Percentiles rank a stretch among this genome's conserved stretches.
Evolutionary conservation across 2,113 vertebrate genomes (phyloP).

Genomic region (Salvelinus fontinalis): DNA sequence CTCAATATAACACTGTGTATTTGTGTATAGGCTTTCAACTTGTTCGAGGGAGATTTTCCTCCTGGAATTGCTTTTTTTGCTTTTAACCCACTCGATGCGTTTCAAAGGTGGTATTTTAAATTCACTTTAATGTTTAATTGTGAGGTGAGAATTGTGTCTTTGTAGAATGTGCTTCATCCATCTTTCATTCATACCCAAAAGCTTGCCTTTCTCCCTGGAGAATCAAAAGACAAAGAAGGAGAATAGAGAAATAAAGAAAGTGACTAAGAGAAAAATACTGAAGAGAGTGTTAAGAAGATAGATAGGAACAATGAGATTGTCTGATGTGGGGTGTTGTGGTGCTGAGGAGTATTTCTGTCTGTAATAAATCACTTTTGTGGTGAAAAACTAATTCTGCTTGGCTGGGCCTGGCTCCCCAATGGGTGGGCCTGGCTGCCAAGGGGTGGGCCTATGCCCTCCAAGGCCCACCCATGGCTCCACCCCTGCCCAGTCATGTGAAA

Average conservation of each 20-base stretch:
- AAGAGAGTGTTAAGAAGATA: no score
- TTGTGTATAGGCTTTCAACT: slow-evolving; percentile 22
- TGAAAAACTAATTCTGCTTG: no score
- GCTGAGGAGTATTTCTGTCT: no score
- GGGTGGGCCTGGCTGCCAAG: no score
- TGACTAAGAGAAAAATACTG: slow-evolving; percentile 30
- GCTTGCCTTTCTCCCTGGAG: slow-evolving; percentile 48
- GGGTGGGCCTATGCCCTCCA: no score
- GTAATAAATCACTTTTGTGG: no score
- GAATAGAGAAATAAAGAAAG: slow-evolving; percentile 29
- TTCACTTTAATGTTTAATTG: slow-evolving; percentile 64
- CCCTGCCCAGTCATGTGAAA: no score
- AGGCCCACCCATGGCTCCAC: no score
- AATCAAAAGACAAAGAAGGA: slow-evolving; percentile 61
- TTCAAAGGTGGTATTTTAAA: slow-evolving; percentile 56
- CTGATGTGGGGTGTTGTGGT: no score
- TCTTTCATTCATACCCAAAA: slow-evolving; percentile 63
- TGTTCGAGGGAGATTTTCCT: slow-evolving; percentile 35
- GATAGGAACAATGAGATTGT: no score
- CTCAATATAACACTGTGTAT: slow-evolving; percentile 32
- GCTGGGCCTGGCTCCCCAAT: no score
- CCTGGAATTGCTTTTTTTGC: slow-evolving; percentile 49
- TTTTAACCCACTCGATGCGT: slow-evolving; percentile 54
- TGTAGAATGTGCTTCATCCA: slow-evolving; percentile 59
- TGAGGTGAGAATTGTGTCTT: slow-evolving; percentile 55